Percentiles rank a stretch among this genome's conserved stretches.
Evolutionary conservation across 2,113 vertebrate species (phyloP).

Genomic region (Malurus cyaneus): DNA sequence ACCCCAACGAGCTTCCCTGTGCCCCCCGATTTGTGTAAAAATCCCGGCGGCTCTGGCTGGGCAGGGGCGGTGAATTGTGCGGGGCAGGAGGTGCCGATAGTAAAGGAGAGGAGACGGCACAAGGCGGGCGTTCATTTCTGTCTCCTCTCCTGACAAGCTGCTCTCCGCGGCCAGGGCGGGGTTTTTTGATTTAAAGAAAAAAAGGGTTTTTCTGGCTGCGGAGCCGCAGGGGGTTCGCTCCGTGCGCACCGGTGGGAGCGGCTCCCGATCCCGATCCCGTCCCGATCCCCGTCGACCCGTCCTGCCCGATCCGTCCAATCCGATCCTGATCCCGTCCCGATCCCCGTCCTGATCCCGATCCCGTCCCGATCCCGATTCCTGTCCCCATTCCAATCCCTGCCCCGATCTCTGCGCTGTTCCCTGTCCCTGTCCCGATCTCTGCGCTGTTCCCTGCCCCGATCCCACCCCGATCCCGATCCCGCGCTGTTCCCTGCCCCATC

Average conservation of each 20-base stretch:
- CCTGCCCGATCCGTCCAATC: not conserved
- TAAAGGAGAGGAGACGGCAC: fast-evolving
- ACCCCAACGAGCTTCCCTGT: not conserved
- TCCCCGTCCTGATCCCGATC: fast-evolving
- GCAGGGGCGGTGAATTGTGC: fast-evolving
- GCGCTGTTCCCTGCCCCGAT: no score
- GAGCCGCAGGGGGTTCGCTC: not conserved
- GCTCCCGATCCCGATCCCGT: fast-evolving
- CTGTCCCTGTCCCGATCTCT: fast-evolving
- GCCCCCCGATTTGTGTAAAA: fast-evolving
- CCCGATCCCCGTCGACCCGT: fast-evolving
- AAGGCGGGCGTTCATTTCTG: fast-evolving
- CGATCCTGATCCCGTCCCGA: not conserved
- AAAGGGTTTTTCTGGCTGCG: not conserved
- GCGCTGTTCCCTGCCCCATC: not conserved
- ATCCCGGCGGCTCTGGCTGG: fast-evolving
- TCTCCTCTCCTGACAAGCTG: not conserved
- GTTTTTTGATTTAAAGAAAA: not conserved
- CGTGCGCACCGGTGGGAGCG: not conserved
- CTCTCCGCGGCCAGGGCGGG: not conserved
- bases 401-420: no score
- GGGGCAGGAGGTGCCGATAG: fast-evolving
- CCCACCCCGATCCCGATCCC: not conserved
- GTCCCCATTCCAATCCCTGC: not conserved
- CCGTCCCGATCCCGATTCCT: not conserved